phyloP scores from a whole-genome alignment of 2,113 vertebrate genomes.

The Bujurquina vittata region DNA sequence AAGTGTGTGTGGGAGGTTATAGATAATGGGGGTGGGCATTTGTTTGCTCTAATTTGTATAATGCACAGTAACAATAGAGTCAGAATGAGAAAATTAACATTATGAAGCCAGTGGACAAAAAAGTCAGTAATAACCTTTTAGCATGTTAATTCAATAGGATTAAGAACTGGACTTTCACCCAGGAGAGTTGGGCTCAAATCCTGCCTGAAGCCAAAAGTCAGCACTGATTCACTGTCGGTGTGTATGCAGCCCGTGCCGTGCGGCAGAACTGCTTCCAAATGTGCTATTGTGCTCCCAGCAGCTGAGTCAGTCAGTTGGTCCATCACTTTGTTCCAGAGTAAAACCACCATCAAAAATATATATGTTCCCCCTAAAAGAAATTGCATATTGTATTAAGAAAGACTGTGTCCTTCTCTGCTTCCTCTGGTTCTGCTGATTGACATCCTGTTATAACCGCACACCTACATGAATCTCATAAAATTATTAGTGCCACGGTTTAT shows the following conservation, averaged over 20 bases:
- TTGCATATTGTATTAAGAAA: background rate
- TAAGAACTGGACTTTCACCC: background rate
- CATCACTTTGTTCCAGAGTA: background rate
- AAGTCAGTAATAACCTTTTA: background rate
- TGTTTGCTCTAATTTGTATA: slow-evolving; percentile 88
- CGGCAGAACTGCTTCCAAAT: slow-evolving; percentile 53
- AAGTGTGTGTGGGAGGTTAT: slow-evolving; percentile 42
- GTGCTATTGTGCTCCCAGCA: slow-evolving; percentile 16
- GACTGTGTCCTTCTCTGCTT: background rate
- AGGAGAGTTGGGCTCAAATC: background rate
- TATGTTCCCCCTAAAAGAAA: background rate
- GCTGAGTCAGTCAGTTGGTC: background rate
- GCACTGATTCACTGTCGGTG: background rate
- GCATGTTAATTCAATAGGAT: background rate
- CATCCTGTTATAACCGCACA: background rate
- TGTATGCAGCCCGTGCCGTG: slow-evolving; percentile 83
- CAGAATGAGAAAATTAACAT: slow-evolving; percentile 76
- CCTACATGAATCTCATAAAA: background rate
- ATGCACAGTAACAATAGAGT: slow-evolving; percentile 85
- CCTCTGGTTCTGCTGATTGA: background rate
- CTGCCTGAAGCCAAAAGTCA: background rate
- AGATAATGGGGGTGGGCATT: slow-evolving; percentile 65
- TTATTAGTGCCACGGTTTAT: background rate
- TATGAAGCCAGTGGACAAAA: background rate
- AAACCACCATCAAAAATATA: background rate